Conservation (phyloP, 2,113 vertebrate genomes). For the Propithecus coquereli region DNA sequence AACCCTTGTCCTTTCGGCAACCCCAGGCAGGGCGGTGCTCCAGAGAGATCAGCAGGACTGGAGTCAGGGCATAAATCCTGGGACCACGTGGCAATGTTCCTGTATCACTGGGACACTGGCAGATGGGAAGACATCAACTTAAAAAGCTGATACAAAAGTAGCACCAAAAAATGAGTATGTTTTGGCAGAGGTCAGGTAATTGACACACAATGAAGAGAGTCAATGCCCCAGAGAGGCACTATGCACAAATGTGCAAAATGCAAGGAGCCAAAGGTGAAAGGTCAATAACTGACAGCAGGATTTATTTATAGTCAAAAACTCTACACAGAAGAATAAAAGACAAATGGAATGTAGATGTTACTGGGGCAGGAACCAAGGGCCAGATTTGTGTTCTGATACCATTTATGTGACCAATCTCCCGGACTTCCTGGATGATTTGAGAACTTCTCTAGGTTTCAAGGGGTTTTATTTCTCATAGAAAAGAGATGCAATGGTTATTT, state of each 20-base stretch:
- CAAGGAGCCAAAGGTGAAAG: background rate
- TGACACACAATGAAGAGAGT: background rate
- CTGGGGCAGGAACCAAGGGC: background rate
- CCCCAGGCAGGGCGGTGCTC: background rate
- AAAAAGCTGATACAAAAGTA: background rate
- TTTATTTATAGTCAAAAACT: background rate
- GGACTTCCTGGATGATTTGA: background rate
- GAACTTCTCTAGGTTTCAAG: background rate
- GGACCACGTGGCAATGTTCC: no score
- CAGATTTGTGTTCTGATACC: background rate
- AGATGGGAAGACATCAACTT: background rate
- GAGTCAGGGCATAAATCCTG: background rate
- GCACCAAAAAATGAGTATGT: no score
- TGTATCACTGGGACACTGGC: no score
- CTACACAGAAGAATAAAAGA: background rate
- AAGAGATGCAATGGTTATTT: background rate
- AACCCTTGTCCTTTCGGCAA: background rate
- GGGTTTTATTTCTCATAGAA: background rate
- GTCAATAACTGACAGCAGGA: background rate
- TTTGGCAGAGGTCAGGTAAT: background rate
- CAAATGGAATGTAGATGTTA: background rate
- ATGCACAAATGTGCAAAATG: background rate
- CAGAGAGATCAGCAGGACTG: background rate
- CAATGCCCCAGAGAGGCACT: background rate
- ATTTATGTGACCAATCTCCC: background rate